phyloP scores from a whole-genome alignment of 2,888 invertebrate species.

The Ennomos erosarius region DNA sequence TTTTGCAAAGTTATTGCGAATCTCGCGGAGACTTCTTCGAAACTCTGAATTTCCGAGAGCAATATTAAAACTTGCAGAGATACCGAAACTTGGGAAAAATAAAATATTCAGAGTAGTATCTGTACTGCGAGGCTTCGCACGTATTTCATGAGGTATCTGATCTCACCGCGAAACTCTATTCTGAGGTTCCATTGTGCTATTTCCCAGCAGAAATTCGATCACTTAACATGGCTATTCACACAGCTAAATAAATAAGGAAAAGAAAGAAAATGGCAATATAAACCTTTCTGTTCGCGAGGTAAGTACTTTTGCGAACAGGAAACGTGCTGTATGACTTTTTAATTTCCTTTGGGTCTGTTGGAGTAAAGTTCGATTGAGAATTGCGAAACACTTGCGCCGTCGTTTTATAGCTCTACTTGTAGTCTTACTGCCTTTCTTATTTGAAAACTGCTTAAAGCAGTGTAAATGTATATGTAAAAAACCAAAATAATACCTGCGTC shows the following conservation, averaged over 20 bases:
- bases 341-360: constrained; percentile 31
- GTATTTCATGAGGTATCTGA: constrained; percentile 45
- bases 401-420: no score
- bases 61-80: constrained; percentile 56
- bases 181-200: constrained; percentile 39
- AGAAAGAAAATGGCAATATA: constrained; percentile 29
- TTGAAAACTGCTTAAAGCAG: no score
- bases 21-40: constrained; percentile 49
- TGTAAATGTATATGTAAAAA: no score
- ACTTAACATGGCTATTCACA: constrained; percentile 42
- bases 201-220: constrained; percentile 42
- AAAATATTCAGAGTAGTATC: constrained; percentile 38
- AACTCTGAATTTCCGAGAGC: constrained; percentile 49
- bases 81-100: constrained; percentile 43
- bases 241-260: constrained; percentile 39
- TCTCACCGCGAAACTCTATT: constrained; percentile 38
- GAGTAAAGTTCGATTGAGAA: constrained; percentile 29
- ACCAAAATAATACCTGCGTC: no score
- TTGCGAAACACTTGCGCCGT: constrained; percentile 9
- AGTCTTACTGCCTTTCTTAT: no score
- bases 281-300: constrained; percentile 23
- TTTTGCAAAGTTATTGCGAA: constrained; percentile 55
- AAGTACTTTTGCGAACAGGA: constrained; percentile 28
- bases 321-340: constrained; percentile 35
- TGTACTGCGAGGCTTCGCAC: constrained; percentile 34